Conservation (phyloP, 2,113 vertebrate species). For the Struthidea cinerea region DNA sequence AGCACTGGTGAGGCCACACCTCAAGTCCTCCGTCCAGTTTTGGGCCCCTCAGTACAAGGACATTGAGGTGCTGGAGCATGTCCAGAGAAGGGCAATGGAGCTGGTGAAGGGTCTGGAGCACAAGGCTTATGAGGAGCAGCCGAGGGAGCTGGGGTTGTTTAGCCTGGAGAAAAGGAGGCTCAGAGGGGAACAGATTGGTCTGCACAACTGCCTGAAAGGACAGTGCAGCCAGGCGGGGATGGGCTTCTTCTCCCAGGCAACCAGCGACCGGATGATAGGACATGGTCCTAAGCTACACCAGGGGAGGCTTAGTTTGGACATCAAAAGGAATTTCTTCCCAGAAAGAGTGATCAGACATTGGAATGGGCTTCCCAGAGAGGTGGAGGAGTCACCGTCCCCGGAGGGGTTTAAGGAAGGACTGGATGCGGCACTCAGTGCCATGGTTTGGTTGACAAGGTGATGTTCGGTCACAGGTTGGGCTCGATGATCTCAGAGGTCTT, state of each 20-base stretch:
- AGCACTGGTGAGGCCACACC: background rate
- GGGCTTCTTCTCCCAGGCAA: background rate
- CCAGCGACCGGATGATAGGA: background rate
- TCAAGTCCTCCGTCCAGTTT: background rate
- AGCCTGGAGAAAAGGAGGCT: background rate
- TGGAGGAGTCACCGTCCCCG: rapidly evolving
- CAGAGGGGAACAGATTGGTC: too few relatives aligned
- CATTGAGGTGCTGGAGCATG: rapidly evolving
- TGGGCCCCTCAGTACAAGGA: background rate
- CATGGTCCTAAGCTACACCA: too few relatives aligned
- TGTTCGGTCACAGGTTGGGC: background rate
- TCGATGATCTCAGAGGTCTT: background rate
- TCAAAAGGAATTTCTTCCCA: background rate
- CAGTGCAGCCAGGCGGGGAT: background rate
- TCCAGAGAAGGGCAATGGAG: too few relatives aligned
- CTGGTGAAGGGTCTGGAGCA: background rate
- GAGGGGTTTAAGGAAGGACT: background rate
- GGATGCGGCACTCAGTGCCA: background rate
- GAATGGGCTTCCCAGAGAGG: background rate
- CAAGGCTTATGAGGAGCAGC: background rate
- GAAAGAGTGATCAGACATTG: background rate
- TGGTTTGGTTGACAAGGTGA: rapidly evolving
- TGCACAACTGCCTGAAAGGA: too few relatives aligned
- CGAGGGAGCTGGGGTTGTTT: background rate
- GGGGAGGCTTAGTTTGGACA: background rate